Base-by-base conservation (phyloP, 1,140 invertebrate species). In the Lysiphlebus fabarum region DNA sequence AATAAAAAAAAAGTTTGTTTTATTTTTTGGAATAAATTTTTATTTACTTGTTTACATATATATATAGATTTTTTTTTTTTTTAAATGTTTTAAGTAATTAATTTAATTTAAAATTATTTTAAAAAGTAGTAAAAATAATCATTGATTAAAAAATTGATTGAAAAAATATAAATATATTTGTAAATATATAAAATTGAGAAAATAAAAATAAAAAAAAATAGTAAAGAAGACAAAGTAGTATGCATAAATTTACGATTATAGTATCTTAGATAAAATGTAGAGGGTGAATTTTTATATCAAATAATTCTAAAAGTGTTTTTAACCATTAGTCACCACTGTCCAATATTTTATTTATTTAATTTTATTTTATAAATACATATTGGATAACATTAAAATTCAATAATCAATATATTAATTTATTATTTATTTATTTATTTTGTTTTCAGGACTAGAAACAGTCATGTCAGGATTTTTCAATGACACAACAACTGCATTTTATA, bases 381-480 rank as follows among this genome's bases (percentile, higher is more conserved):
- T n/a, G n/a, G n/a, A n/a, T 12, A 11, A 40, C n/a, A 38, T 40
- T 40, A 40, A n/a, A n/a, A n/a, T n/a, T n/a, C n/a, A n/a, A n/a
- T n/a, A n/a, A n/a, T n/a, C n/a, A n/a, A n/a, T n/a, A n/a, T n/a
- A n/a, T n/a, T n/a, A n/a, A n/a, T n/a, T n/a, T n/a, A n/a, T n/a
- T n/a, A n/a, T 12, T 17, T 2, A 12, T 43, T 47, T 41, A 6
- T 51, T n/a, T 47, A 44, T 49, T 62, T 70, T 71, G 77, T 65
- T 85, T 86, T n/a, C 78, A 98, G 95, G 96, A 41, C 98, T 99
- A 95, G 96, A 99, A 77, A 95, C 96, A 0, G 98, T 99, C 53
- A 99, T 99, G 96, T 97, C 95, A 0, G 97, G 99, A 81, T 98
- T 99, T 78, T 99, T 99, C 83, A 97, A 97, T 76, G 96, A 99